Base-by-base conservation (phyloP, 2,888 invertebrate genomes). In the Leptopilina drosophilae region DNA sequence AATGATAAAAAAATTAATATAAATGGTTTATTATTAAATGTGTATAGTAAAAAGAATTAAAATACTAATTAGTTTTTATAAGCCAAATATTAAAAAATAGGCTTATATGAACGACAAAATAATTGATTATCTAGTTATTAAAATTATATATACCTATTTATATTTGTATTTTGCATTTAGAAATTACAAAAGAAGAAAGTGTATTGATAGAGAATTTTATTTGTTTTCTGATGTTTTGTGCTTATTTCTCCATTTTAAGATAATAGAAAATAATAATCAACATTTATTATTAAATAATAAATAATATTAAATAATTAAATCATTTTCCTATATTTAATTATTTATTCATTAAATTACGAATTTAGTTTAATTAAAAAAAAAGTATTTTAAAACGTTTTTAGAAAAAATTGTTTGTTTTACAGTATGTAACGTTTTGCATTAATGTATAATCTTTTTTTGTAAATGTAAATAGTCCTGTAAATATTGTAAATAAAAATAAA, bases 401-500 rank as follows among this genome's bases (percentile, higher is more conserved):
- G 14, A n/a, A 59, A 59, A n/a, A 2, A 56, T 20, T 20, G 56
- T 0, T 42, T 42, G 33, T 33, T 5, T 33, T 33, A 33, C 33
- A 26, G 26, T 2, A 26, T 42, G 42, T 12, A 6, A 56, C 33
- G n/a, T 46, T 20, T 5, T 20, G 33, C 65, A 79, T 53, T 49
- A 5, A 59, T 49, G 11, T 79, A 20, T 20, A 64, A 59, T 49
- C 3, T 14, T 62, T 15, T 46, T 65, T 26, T 20, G 56, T 75
- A 78, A 56, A 73, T 59, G 66, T 76, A 78, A 77, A 80, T 77
- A 69, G 76, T 75, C 64, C 56, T 87, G 85, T 87, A 87, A 83
- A 86, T 86, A 85, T 79, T 87, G 86, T 86, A 86, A 85, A 87
- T 86, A 87, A 82, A 66, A 65, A 33, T 11, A 11, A 49, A 8